phyloP scores from a whole-genome alignment of 2,888 invertebrate species.

The Aphidoletes aphidimyza region DNA sequence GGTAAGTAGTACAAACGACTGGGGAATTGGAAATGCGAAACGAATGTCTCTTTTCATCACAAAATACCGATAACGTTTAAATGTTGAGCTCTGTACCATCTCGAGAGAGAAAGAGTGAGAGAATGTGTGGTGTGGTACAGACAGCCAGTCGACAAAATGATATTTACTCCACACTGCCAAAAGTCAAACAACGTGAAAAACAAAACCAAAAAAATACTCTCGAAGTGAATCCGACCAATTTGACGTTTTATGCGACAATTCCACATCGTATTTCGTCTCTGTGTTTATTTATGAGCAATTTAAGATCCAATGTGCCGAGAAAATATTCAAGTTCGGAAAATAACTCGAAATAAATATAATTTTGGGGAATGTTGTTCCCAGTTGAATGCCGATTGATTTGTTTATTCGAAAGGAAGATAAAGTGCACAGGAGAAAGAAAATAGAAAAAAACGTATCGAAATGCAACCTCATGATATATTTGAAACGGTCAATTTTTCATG shows the following conservation, averaged over 20 bases:
- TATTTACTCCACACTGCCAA: background rate
- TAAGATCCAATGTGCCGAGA: conserved; percentile 21
- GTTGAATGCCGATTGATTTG: conserved; percentile 11
- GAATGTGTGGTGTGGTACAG: too few relatives aligned
- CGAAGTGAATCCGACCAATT: too few relatives aligned
- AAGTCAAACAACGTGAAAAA: conserved; percentile 47
- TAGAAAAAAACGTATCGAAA: too few relatives aligned
- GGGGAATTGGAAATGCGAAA: background rate
- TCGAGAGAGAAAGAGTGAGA: too few relatives aligned
- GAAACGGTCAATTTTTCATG: background rate
- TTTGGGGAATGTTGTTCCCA: background rate
- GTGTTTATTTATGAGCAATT: conserved; percentile 23
- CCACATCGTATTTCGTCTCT: background rate
- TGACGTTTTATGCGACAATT: background rate
- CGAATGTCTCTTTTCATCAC: conserved; percentile 17
- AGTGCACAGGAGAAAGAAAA: too few relatives aligned
- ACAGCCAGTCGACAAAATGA: conserved; percentile 10
- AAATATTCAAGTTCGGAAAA: background rate
- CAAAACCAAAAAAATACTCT: background rate
- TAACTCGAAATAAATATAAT: background rate
- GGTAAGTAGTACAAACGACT: background rate
- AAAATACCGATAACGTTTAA: conserved; percentile 9
- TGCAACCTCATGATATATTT: background rate
- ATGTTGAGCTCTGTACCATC: too few relatives aligned
- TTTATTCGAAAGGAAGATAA: background rate